phyloP scores from a whole-genome alignment of 2,797 vertebrate genomes.

The Chiroxiphia lanceolata region DNA sequence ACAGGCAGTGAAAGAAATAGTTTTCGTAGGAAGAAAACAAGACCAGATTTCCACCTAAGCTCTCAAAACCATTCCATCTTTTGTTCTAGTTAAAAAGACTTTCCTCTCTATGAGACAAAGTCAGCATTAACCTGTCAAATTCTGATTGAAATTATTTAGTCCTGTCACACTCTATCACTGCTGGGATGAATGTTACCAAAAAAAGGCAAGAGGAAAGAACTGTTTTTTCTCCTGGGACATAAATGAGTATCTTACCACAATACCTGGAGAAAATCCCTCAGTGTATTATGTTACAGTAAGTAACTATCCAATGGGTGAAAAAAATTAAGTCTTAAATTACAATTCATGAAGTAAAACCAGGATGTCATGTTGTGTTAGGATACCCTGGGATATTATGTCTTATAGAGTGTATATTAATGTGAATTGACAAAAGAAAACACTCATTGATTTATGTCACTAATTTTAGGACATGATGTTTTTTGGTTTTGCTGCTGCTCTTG shows the following conservation, averaged over 20 bases:
- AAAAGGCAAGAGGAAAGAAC: neutral
- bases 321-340: conserved; percentile 18
- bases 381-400: conserved; percentile 48
- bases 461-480: conserved; percentile 57
- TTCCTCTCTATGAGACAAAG: neutral
- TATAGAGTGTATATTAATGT: conserved; percentile 64
- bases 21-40: neutral
- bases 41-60: neutral
- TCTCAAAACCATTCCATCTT: neutral
- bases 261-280: neutral
- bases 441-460: conserved; percentile 73
- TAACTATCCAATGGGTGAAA: neutral
- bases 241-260: neutral
- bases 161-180: neutral
- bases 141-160: neutral
- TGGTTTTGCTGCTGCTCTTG: neutral
- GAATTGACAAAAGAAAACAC: conserved; percentile 72
- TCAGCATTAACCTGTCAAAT: neutral
- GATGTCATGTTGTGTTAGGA: conserved; percentile 60
- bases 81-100: neutral
- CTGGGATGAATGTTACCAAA: neutral
- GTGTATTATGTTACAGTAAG: neutral
- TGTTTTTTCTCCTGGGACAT: neutral
- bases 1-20: neutral
- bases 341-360: conserved; percentile 58